Evolutionary conservation across 1,140 invertebrate genomes (phyloP).

Genomic region (Danaus plexippus): DNA sequence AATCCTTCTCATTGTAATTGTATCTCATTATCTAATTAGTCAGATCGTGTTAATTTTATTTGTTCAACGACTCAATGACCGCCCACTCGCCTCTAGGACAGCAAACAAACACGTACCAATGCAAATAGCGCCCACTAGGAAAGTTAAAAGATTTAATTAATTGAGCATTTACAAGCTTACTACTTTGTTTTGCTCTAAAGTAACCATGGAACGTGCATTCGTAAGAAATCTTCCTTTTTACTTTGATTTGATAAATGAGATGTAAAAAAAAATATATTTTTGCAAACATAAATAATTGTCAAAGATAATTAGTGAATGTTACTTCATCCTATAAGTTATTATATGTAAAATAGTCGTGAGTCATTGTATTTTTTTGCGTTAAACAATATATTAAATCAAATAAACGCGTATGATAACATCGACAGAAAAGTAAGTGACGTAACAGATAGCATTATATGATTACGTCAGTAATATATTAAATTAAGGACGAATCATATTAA

Average conservation of each 20-base stretch:
- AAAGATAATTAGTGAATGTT: too few species aligned
- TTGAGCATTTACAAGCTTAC: constrained; percentile 11
- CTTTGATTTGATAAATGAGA: too few species aligned
- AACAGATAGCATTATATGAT: constrained; percentile 7
- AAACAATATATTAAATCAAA: too few species aligned
- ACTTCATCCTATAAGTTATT: too few species aligned
- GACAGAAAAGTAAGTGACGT: constrained; percentile 5
- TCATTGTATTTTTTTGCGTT: too few species aligned
- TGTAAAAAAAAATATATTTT: too few species aligned
- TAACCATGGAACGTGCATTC: neutral
- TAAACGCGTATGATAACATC: constrained; percentile 8
- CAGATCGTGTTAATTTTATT: constrained; percentile 11
- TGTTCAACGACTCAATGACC: constrained; percentile 18
- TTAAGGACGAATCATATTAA: too few species aligned
- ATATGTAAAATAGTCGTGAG: too few species aligned
- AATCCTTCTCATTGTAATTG: neutral
- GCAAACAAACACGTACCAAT: constrained; percentile 21
- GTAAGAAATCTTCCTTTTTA: constrained; percentile 1
- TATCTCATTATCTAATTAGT: constrained; percentile 24
- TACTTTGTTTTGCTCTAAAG: too few species aligned
- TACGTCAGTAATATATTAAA: constrained; percentile 3
- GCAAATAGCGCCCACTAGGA: constrained; percentile 26
- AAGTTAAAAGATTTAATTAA: constrained; percentile 12
- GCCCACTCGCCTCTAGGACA: constrained; percentile 19
- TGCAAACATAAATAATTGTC: too few species aligned